A percentile compares a stretch with the other conserved stretches of the same genome.
Conservation (phyloP, 2,113 vertebrate species). For the Aldabrachelys gigantea region DNA sequence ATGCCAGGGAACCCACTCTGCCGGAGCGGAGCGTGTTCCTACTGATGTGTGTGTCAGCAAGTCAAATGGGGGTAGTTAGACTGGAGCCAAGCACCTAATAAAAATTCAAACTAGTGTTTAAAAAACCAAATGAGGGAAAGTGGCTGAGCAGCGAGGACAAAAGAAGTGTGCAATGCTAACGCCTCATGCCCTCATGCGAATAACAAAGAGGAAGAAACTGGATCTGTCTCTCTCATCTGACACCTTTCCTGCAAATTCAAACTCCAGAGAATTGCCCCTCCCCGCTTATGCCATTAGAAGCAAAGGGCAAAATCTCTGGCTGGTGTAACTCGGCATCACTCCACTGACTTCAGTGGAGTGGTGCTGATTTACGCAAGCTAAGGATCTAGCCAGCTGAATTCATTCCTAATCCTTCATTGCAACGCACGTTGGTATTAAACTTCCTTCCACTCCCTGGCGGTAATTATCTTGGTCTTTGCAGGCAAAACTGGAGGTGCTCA, state of each 20-base stretch:
- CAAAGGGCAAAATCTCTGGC: background rate
- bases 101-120: conserved; percentile 63
- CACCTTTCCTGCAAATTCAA: background rate
- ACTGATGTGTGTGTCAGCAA: conserved; percentile 58
- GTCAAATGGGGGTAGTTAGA: conserved; percentile 63
- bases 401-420: background rate
- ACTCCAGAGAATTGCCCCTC: background rate
- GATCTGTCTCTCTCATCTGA: background rate
- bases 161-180: background rate
- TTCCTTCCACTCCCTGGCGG: background rate
- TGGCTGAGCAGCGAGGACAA: background rate
- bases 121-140: background rate
- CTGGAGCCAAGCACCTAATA: conserved; percentile 60
- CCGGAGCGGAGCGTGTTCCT: conserved; percentile 36
- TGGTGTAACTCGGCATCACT: background rate
- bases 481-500: background rate
- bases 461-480: background rate
- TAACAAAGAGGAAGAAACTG: background rate
- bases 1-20: background rate
- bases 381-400: background rate
- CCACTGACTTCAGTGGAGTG: background rate
- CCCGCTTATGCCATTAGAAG: background rate
- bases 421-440: background rate
- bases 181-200: background rate
- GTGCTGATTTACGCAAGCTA: background rate